Percentiles rank a stretch among this genome's conserved stretches.
Evolutionary conservation across 2,888 invertebrate species (phyloP).

Genomic region (Morinoia aosen): DNA sequence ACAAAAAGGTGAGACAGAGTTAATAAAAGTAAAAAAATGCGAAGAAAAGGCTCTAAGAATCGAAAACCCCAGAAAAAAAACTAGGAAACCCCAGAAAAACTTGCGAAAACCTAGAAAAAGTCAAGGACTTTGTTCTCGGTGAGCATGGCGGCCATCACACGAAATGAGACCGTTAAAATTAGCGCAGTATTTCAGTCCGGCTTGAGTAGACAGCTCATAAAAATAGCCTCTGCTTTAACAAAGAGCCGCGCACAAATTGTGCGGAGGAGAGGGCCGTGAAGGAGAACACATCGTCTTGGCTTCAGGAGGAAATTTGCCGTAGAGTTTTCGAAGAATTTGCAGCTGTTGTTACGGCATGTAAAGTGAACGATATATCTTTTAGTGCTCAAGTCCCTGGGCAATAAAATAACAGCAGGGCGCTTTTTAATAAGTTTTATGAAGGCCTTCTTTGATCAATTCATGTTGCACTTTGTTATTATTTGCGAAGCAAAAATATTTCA

Average conservation of each 20-base stretch:
- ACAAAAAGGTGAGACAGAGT: too few species aligned
- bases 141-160: constrained; percentile 38
- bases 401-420: background rate
- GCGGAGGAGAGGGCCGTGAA: background rate
- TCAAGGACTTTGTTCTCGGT: constrained; percentile 18
- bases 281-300: constrained; percentile 2
- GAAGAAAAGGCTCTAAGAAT: too few species aligned
- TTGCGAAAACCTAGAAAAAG: background rate
- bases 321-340: background rate
- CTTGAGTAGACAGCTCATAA: constrained; percentile 36
- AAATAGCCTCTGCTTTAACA: constrained; percentile 50
- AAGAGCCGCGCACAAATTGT: constrained; percentile 39
- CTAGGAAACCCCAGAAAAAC: too few species aligned
- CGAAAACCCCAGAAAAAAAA: too few species aligned
- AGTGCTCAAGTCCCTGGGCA: background rate
- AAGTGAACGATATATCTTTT: background rate
- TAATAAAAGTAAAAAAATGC: too few species aligned
- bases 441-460: background rate
- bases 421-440: background rate
- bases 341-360: background rate
- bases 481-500: background rate
- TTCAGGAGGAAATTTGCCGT: background rate
- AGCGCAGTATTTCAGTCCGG: constrained; percentile 44
- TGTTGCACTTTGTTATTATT: background rate
- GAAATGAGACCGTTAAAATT: constrained; percentile 51